A percentile compares a stretch with the other conserved stretches of the same genome.
These are phyloP conservation scores for Parotocinclus haroldoi DNA, from an alignment of 2,797 vertebrate species.

Conservation along the genomic window DNA sequence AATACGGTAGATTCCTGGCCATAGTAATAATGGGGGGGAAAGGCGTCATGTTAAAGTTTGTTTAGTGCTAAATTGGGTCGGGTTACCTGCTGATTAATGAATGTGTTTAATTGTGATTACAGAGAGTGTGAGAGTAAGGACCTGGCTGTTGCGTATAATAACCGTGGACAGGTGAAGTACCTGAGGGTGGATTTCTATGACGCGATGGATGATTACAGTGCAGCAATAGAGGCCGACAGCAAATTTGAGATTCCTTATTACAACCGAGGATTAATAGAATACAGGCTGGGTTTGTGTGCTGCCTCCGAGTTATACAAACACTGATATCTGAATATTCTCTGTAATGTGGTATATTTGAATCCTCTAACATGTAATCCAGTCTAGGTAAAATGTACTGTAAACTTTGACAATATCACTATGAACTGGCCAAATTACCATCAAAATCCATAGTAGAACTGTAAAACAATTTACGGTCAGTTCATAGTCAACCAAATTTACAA, in stretches of 20 bases:
- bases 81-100: neutral
- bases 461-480: no score
- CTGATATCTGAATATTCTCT: no score
- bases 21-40: no score
- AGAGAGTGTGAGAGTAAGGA: conserved; percentile 60
- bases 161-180: conserved; percentile 89
- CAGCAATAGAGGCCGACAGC: conserved; percentile 73
- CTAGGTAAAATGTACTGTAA: no score
- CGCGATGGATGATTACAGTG: conserved; percentile 85
- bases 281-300: conserved; percentile 82
- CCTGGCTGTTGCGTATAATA: conserved; percentile 83
- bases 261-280: conserved; percentile 87
- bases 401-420: no score
- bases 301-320: neutral
- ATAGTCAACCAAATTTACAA: no score
- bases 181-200: conserved; percentile 87
- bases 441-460: no score
- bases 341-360: no score
- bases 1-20: no score
- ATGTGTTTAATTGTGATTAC: conserved; percentile 16
- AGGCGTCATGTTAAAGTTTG: no score
- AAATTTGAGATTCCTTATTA: conserved; percentile 84
- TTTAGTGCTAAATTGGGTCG: neutral
- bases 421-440: no score
- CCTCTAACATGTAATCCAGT: no score